Evolutionary conservation across 2,888 invertebrate species (phyloP).

Genomic region (Ethmia dodecea): DNA sequence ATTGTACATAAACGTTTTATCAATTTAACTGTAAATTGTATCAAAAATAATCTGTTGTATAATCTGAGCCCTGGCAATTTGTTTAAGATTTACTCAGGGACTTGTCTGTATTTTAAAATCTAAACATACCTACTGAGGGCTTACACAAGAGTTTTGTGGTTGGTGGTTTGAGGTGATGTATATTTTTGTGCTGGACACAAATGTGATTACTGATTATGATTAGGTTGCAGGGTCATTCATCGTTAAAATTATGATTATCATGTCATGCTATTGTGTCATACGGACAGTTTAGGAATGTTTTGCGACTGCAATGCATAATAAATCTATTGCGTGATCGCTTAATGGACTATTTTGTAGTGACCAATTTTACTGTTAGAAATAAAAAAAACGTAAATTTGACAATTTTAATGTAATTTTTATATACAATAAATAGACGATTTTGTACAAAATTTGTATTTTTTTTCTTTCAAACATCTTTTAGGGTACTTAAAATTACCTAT

Average conservation of each 20-base stretch:
- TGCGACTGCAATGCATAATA: conserved; percentile 59
- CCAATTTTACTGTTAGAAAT: conserved; percentile 73
- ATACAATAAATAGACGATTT: conserved; percentile 77
- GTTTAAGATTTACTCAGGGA: too few species aligned
- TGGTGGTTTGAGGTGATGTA: too few species aligned
- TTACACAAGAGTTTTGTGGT: too few species aligned
- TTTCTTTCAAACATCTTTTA: conserved; percentile 1
- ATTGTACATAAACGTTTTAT: too few species aligned
- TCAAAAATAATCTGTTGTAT: too few species aligned
- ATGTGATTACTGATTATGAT: conserved; percentile 20
- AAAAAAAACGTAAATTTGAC: conserved; percentile 71
- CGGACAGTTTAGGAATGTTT: conserved; percentile 47
- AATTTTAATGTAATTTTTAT: conserved; percentile 78
- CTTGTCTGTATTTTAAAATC: too few species aligned
- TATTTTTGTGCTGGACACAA: conserved; percentile 27
- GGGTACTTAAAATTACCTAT: too few species aligned
- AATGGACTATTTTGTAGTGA: conserved; percentile 75
- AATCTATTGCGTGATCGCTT: conserved; percentile 67
- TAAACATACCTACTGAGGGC: too few species aligned
- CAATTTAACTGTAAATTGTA: too few species aligned
- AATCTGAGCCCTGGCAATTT: too few species aligned
- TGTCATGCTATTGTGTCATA: conserved; percentile 31
- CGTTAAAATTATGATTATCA: conserved; percentile 25
- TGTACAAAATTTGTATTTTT: conserved; percentile 61
- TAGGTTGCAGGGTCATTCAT: conserved; percentile 27